These are phyloP conservation scores for Leptarthrus brevirostris DNA, from an alignment of 2,888 invertebrate species.

Conservation along the genomic window DNA sequence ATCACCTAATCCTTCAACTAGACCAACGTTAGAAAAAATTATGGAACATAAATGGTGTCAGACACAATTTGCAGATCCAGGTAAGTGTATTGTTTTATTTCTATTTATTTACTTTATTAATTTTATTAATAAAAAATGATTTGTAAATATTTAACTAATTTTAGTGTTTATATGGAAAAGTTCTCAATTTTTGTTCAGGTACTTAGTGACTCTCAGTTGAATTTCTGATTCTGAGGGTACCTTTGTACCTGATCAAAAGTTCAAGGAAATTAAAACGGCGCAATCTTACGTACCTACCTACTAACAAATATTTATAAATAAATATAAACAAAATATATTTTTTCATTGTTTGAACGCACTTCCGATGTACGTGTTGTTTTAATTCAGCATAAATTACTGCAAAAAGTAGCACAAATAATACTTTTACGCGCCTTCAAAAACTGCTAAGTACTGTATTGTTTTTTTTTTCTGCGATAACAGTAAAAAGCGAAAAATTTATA, in stretches of 20 bases:
- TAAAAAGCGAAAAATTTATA: no score
- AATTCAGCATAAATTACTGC: no score
- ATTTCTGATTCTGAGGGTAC: conserved; percentile 63
- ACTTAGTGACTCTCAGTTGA: conserved; percentile 88
- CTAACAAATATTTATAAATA: no score
- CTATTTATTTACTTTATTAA: not conserved
- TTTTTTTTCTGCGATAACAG: no score
- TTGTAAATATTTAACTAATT: conserved; percentile 8
- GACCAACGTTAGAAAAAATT: conserved; percentile 77
- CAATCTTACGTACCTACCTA: no score
- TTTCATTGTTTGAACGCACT: no score
- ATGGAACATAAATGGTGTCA: conserved; percentile 81
- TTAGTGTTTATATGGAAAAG: not conserved
- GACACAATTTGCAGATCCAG: conserved; percentile 65
- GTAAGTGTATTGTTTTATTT: conserved; percentile 63
- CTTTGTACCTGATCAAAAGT: conserved; percentile 65
- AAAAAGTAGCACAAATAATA: no score
- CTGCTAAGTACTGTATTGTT: no score
- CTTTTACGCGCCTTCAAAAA: no score
- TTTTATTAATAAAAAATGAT: not conserved
- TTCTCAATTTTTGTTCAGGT: conserved; percentile 74
- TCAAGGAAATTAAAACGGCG: conserved; percentile 40
- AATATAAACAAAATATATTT: no score
- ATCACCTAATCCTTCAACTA: conserved; percentile 73
- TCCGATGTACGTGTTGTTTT: no score